Conservation (phyloP, 2,888 invertebrate species). For the Harpalus rubripes region DNA sequence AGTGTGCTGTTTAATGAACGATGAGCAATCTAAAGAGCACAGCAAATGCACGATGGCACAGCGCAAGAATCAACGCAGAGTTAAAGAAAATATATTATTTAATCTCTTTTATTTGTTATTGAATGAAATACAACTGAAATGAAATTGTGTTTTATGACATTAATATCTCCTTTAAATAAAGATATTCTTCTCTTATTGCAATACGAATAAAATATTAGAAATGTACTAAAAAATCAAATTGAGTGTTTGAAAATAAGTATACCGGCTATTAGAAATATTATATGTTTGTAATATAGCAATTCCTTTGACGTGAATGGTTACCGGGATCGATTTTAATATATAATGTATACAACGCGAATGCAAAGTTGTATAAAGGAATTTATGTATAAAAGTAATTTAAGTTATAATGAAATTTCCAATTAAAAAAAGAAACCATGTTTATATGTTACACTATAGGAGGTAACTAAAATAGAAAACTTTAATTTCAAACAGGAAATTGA, state of each 20-base stretch:
- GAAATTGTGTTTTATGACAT: neutral
- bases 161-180: neutral
- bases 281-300: slow-evolving; percentile 20
- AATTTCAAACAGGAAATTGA: too few relatives aligned
- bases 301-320: slow-evolving; percentile 38
- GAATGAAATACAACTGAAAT: neutral
- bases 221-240: too few relatives aligned
- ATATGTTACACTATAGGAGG: too few relatives aligned
- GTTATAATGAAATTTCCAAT: slow-evolving; percentile 22
- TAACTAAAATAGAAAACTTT: too few relatives aligned
- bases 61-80: too few relatives aligned
- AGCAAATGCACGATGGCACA: too few relatives aligned
- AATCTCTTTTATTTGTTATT: neutral
- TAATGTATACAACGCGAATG: slow-evolving; percentile 30
- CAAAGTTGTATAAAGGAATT: slow-evolving; percentile 8
- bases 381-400: slow-evolving; percentile 27
- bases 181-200: neutral
- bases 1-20: too few relatives aligned
- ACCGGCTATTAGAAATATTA: slow-evolving; percentile 6
- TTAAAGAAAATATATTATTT: too few relatives aligned
- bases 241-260: neutral
- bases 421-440: neutral
- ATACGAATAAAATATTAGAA: neutral
- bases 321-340: slow-evolving; percentile 40
- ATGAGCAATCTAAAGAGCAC: too few relatives aligned